phyloP scores from a whole-genome alignment of 2,888 invertebrate genomes.

The Polyploca ridens region DNA sequence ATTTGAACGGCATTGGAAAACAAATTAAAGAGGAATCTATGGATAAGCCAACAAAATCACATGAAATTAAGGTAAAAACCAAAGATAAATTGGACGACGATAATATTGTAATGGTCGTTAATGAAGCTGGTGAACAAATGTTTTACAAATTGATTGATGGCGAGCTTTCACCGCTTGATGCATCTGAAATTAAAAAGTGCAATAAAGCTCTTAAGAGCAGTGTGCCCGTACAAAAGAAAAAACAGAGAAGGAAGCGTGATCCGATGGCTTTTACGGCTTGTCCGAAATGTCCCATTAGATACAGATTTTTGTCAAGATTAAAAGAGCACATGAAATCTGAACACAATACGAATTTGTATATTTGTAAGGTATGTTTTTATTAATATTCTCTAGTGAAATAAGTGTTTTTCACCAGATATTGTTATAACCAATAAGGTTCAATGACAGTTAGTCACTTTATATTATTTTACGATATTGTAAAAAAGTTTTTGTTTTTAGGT shows the following conservation, averaged over 20 bases:
- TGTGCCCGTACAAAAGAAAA: constrained; percentile 30
- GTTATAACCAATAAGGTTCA: too few species aligned
- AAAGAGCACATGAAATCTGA: constrained; percentile 67
- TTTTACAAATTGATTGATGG: constrained; percentile 45
- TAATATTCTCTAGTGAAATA: too few species aligned
- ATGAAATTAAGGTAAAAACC: constrained; percentile 14
- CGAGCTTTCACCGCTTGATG: constrained; percentile 32
- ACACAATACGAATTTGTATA: constrained; percentile 62
- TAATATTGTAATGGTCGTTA: constrained; percentile 52
- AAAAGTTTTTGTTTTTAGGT: too few species aligned
- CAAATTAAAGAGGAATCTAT: constrained; percentile 13
- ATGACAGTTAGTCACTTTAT: too few species aligned
- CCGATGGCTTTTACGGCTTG: constrained; percentile 64
- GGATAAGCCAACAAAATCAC: constrained; percentile 14
- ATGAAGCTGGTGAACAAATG: constrained; percentile 44
- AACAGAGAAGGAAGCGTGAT: constrained; percentile 55
- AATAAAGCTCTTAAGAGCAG: constrained; percentile 18
- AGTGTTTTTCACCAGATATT: too few species aligned
- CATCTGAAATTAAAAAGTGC: constrained; percentile 27
- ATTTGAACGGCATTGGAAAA: constrained; percentile 47
- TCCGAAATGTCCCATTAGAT: constrained; percentile 63
- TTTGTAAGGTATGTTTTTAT: constrained; percentile 63
- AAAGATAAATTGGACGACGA: constrained; percentile 32
- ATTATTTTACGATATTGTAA: too few species aligned
- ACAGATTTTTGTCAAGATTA: constrained; percentile 68